Percentiles rank a stretch among this genome's conserved stretches.
These are phyloP conservation scores for Anodontia alba DNA, from an alignment of 2,888 invertebrate genomes.

Conservation along the genomic window DNA sequence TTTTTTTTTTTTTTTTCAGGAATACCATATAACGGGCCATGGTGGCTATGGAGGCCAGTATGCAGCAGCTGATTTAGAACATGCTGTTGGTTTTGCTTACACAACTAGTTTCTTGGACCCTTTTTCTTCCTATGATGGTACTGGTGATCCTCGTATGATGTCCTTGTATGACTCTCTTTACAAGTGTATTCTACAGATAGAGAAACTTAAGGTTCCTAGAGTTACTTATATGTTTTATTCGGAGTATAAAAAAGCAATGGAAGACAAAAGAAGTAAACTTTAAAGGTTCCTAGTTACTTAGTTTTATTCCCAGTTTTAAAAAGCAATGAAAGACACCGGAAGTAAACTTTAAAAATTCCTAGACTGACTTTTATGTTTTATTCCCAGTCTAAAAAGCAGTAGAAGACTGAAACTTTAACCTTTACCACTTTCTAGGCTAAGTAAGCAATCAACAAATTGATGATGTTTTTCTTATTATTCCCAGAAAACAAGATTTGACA, in stretches of 20 bases:
- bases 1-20: conserved; percentile 57
- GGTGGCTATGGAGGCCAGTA: conserved; percentile 85
- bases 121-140: conserved; percentile 53
- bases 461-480: too few relatives aligned
- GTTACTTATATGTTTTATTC: conserved; percentile 59
- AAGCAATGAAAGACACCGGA: conserved; percentile 35
- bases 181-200: conserved; percentile 68
- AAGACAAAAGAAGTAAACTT: conserved; percentile 39
- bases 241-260: conserved; percentile 50
- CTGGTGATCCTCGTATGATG: conserved; percentile 65
- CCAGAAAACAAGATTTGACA: too few relatives aligned
- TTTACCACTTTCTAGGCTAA: too few relatives aligned
- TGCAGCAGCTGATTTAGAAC: conserved; percentile 81
- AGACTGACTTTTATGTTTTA: conserved; percentile 58
- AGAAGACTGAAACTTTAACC: too few relatives aligned
- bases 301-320: conserved; percentile 59
- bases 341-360: conserved; percentile 49
- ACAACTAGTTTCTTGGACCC: conserved; percentile 81
- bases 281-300: conserved; percentile 50
- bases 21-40: conserved; percentile 81
- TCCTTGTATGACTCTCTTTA: conserved; percentile 69
- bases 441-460: too few relatives aligned
- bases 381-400: conserved; percentile 57
- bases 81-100: conserved; percentile 84
- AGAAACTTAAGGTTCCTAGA: conserved; percentile 62